These are phyloP conservation scores for Todus mexicanus DNA, from an alignment of 2,797 vertebrate genomes.

Conservation along the genomic window DNA sequence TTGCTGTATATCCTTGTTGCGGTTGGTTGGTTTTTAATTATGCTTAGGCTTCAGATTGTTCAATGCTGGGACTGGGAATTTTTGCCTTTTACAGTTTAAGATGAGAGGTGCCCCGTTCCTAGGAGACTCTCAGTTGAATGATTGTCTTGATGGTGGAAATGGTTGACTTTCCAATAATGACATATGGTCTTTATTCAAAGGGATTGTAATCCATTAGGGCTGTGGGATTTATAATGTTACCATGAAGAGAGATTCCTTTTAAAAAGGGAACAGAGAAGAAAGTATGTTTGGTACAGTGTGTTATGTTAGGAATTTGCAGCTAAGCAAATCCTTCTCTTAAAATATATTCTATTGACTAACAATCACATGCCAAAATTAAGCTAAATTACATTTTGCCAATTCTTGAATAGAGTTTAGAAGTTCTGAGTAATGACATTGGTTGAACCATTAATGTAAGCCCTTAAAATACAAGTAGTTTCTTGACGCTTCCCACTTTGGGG, in stretches of 20 bases:
- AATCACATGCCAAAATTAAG: slow-evolving; percentile 27
- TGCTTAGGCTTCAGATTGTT: not conserved
- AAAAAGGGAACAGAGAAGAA: not conserved
- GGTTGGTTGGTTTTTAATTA: not conserved
- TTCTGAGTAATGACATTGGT: slow-evolving; percentile 44
- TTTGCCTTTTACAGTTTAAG: not conserved
- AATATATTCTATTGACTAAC: slow-evolving; percentile 2
- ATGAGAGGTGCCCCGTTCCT: not conserved
- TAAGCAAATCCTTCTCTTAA: not conserved
- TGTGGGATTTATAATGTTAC: not conserved
- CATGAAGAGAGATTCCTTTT: not conserved
- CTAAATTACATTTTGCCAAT: slow-evolving; percentile 46
- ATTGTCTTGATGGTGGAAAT: not conserved
- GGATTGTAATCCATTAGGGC: not conserved
- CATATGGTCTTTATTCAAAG: not conserved
- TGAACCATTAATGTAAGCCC: slow-evolving; percentile 57
- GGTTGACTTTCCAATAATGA: not conserved
- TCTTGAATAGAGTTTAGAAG: slow-evolving; percentile 44
- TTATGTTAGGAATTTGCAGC: not conserved
- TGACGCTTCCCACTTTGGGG: slow-evolving; percentile 66
- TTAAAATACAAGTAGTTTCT: slow-evolving; percentile 66
- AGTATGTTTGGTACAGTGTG: not conserved
- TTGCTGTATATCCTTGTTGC: not conserved
- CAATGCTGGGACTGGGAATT: not conserved
- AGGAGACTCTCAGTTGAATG: not conserved